These are phyloP conservation scores for Phaethon lepturus DNA, from an alignment of 2,113 vertebrate genomes.

Conservation along the genomic window DNA sequence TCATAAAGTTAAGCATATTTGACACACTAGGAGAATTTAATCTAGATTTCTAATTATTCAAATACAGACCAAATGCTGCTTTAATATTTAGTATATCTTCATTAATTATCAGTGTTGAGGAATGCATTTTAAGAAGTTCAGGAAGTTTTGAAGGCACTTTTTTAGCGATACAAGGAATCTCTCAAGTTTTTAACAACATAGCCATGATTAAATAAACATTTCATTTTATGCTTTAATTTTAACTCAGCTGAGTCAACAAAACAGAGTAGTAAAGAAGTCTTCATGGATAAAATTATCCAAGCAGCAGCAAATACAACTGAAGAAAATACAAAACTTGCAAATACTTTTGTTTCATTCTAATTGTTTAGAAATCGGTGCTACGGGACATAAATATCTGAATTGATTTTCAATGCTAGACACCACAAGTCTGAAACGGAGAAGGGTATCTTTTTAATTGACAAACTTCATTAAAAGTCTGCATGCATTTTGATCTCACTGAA, in stretches of 20 bases:
- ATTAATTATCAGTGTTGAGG: slow-evolving; percentile 52
- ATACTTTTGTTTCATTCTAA: slow-evolving; percentile 49
- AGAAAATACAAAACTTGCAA: slow-evolving; percentile 48
- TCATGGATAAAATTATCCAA: slow-evolving; percentile 62
- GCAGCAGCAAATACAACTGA: slow-evolving; percentile 28
- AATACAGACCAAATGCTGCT: slow-evolving; percentile 24
- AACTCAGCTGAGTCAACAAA: slow-evolving; percentile 60
- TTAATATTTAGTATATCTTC: slow-evolving; percentile 41
- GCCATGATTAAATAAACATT: slow-evolving; percentile 62
- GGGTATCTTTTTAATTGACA: not conserved
- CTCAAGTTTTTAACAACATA: slow-evolving; percentile 46
- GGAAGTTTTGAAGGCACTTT: slow-evolving; percentile 40
- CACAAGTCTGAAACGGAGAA: slow-evolving; percentile 15
- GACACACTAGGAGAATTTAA: slow-evolving; percentile 27
- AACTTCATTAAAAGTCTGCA: not conserved
- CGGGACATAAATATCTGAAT: slow-evolving; percentile 56
- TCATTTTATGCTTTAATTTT: slow-evolving; percentile 69
- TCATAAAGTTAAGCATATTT: slow-evolving; percentile 37
- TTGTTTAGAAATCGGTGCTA: slow-evolving; percentile 50
- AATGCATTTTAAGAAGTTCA: slow-evolving; percentile 49
- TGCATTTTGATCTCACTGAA: not conserved
- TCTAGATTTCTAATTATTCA: slow-evolving; percentile 55
- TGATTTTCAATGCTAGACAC: slow-evolving; percentile 50
- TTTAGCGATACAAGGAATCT: slow-evolving; percentile 36
- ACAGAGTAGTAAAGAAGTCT: slow-evolving; percentile 32